These are phyloP conservation scores for Rhinichthys klamathensis DNA, from an alignment of 2,113 vertebrate genomes.

Conservation along the genomic window DNA sequence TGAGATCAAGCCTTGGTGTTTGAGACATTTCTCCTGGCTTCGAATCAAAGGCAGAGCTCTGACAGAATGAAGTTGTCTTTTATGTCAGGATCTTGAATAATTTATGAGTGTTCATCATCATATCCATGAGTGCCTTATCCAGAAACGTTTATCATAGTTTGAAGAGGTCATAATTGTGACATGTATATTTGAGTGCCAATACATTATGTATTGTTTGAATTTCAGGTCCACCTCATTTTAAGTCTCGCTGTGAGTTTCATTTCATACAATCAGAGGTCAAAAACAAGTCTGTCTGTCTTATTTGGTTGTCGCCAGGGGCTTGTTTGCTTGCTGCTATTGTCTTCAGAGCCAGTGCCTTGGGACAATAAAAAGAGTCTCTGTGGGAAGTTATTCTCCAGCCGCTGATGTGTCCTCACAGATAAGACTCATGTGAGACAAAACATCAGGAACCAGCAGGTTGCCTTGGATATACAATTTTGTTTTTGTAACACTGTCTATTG, in stretches of 20 bases:
- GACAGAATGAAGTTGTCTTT: conserved; percentile 14
- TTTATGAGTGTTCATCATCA: conserved; percentile 16
- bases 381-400: conserved; percentile 28
- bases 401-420: conserved; percentile 30
- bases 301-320: conserved; percentile 35
- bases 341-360: conserved; percentile 38
- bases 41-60: conserved; percentile 23
- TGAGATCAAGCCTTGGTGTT: conserved; percentile 10
- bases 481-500: neutral
- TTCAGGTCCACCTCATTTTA: neutral
- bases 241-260: neutral
- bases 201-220: neutral
- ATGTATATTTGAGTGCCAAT: neutral
- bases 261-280: conserved; percentile 6
- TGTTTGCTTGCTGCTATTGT: conserved; percentile 44
- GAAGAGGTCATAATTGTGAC: neutral
- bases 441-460: neutral
- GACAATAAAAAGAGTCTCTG: conserved; percentile 28
- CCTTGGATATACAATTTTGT: neutral
- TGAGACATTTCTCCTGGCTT: neutral
- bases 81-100: conserved; percentile 25
- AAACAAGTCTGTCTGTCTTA: conserved; percentile 33
- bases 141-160: neutral
- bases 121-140: conserved; percentile 14
- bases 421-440: conserved; percentile 4